Conservation (phyloP, 2,797 vertebrate genomes). For the Leptoclinus maculatus region DNA sequence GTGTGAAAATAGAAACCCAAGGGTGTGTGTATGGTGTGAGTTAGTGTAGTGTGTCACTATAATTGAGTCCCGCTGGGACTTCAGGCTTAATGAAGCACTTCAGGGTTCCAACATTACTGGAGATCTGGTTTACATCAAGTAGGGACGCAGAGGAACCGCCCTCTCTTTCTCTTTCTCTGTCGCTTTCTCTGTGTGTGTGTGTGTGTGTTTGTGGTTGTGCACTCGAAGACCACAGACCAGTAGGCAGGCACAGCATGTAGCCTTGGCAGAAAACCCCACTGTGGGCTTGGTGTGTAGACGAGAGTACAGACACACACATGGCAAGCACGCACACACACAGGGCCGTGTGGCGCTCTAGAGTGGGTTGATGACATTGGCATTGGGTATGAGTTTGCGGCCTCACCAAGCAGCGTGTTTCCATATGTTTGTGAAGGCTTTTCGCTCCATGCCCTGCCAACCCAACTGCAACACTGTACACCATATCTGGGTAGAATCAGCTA, state of each 20-base stretch:
- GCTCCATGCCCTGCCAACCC: conserved; percentile 54
- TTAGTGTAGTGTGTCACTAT: conserved; percentile 52
- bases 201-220: conserved; percentile 41
- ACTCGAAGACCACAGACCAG: conserved; percentile 65
- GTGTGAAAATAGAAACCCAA: conserved; percentile 50
- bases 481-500: conserved; percentile 52
- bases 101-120: conserved; percentile 58
- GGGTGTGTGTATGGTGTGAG: conserved; percentile 32
- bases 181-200: conserved; percentile 32
- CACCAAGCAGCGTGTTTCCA: conserved; percentile 61
- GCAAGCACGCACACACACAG: conserved; percentile 26
- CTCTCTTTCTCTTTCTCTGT: conserved; percentile 31
- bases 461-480: conserved; percentile 55
- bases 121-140: conserved; percentile 75
- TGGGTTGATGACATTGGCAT: conserved; percentile 70
- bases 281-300: conserved; percentile 67
- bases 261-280: conserved; percentile 63
- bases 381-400: conserved; percentile 59
- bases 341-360: conserved; percentile 45
- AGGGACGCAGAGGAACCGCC: conserved; percentile 55
- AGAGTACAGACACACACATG: conserved; percentile 30
- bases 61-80: conserved; percentile 49
- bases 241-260: conserved; percentile 64
- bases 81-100: conserved; percentile 68
- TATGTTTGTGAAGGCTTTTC: conserved; percentile 69